phyloP scores from a whole-genome alignment of 2,797 vertebrate genomes.

The Tangara arthus region DNA sequence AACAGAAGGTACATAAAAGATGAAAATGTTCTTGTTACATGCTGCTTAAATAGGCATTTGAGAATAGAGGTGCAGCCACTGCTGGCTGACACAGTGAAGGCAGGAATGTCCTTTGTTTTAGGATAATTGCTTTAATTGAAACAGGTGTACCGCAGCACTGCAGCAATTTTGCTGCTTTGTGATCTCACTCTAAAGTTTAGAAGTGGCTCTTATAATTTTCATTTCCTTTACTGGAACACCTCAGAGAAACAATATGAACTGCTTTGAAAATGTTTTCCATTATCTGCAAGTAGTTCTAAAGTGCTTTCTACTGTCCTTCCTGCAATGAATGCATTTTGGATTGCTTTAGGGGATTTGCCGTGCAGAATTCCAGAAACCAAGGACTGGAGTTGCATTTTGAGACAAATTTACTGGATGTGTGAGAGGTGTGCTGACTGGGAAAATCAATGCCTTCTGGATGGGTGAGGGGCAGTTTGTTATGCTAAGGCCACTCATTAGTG shows the following conservation, averaged over 20 bases:
- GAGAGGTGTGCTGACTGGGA: neutral
- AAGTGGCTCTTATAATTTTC: conserved; percentile 37
- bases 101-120: neutral
- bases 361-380: conserved; percentile 23
- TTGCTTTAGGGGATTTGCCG: conserved; percentile 39
- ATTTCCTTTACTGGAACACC: conserved; percentile 43
- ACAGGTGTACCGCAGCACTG: neutral
- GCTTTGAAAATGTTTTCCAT: conserved; percentile 48
- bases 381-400: neutral
- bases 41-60: neutral
- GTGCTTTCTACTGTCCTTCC: conserved; percentile 40
- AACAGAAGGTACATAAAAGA: neutral
- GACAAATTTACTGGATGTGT: neutral
- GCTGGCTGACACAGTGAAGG: neutral
- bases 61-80: neutral
- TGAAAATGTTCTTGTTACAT: neutral
- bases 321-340: neutral
- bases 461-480: neutral
- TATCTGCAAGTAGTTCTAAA: conserved; percentile 52
- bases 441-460: neutral
- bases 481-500: neutral
- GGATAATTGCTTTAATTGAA: conserved; percentile 33
- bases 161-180: neutral
- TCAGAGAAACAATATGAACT: conserved; percentile 26
- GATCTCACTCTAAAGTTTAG: conserved; percentile 3